phyloP scores from a whole-genome alignment of 2,888 invertebrate species.

The Drosophila melanosoma region DNA sequence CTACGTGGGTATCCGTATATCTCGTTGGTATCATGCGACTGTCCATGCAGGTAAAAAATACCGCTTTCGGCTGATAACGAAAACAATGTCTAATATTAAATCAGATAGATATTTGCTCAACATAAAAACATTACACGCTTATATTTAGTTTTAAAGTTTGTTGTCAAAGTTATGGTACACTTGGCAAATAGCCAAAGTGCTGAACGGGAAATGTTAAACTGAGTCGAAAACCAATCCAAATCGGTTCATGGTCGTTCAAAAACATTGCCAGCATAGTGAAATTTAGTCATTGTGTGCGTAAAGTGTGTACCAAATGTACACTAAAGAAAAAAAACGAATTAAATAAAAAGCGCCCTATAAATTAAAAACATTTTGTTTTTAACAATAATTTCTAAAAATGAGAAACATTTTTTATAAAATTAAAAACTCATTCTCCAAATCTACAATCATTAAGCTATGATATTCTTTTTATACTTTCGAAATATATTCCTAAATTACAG shows the following conservation, averaged over 20 bases:
- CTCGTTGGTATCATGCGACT: conserved; percentile 98
- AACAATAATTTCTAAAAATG: background rate
- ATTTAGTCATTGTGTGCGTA: background rate
- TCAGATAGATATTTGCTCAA: conserved; percentile 24
- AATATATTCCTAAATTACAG: background rate
- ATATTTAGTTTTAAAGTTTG: conserved; percentile 29
- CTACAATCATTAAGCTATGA: background rate
- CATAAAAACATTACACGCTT: conserved; percentile 13
- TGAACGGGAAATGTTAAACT: conserved; percentile 6
- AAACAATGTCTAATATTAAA: conserved; percentile 50
- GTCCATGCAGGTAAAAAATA: conserved; percentile 99
- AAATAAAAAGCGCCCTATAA: background rate
- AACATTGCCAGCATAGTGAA: background rate
- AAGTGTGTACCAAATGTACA: background rate
- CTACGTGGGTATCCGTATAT: conserved; percentile 97
- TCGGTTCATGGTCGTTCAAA: conserved; percentile 44
- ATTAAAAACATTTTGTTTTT: background rate
- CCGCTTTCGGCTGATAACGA: conserved; percentile 94
- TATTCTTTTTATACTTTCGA: background rate
- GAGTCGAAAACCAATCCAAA: conserved; percentile 7
- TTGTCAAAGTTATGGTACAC: conserved; percentile 38
- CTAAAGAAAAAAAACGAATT: background rate
- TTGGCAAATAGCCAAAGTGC: conserved; percentile 58
- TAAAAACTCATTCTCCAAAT: background rate
- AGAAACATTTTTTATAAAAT: background rate